phyloP scores from a whole-genome alignment of 1,140 invertebrate species.

The Cherax quadricarinatus region DNA sequence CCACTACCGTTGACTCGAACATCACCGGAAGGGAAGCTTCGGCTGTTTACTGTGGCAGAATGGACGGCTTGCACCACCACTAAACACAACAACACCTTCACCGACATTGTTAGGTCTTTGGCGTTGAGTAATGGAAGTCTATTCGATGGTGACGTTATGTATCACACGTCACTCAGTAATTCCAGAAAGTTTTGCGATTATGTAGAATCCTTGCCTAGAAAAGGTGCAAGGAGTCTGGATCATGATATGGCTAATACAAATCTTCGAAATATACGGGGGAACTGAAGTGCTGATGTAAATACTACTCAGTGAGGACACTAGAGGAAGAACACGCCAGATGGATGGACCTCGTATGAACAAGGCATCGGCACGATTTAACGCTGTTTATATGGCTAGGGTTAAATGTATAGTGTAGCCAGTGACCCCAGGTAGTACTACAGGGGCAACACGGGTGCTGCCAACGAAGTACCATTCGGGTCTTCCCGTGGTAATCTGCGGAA shows the following conservation, averaged over 20 bases:
- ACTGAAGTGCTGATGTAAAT: no score
- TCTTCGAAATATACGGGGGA: no score
- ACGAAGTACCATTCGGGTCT: neutral
- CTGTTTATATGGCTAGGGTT: neutral
- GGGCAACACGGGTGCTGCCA: neutral
- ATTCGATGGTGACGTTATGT: no score
- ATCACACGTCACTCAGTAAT: no score
- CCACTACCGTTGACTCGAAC: neutral
- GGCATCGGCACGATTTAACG: neutral
- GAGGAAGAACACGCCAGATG: neutral
- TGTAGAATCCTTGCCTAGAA: no score
- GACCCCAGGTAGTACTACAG: neutral
- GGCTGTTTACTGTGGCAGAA: neutral
- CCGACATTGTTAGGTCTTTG: neutral
- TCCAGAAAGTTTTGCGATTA: no score
- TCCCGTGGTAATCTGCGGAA: neutral
- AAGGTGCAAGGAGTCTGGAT: no score
- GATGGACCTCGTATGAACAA: neutral
- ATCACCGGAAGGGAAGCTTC: neutral
- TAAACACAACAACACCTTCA: neutral
- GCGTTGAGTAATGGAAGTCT: no score
- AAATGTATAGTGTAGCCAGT: neutral
- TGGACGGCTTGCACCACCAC: neutral
- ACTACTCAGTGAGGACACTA: neutral
- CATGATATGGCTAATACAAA: neutral